phyloP scores from a whole-genome alignment of 2,888 invertebrate genomes.

The Drosophila atroscutellata region DNA sequence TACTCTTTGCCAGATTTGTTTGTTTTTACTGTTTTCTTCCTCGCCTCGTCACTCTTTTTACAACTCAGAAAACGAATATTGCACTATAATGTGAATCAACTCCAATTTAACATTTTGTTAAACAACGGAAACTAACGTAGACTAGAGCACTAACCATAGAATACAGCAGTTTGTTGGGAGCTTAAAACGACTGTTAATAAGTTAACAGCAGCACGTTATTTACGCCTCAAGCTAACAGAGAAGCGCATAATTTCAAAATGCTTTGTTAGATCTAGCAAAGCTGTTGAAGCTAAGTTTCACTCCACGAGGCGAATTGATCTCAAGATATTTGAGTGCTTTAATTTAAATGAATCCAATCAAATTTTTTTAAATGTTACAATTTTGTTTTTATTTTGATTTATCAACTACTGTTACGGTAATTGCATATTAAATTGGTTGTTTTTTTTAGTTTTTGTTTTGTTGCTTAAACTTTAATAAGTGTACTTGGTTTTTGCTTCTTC shows the following conservation, averaged over 20 bases:
- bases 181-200: not conserved
- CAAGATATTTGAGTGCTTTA: not conserved
- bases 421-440: slow-evolving; percentile 80
- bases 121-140: not conserved
- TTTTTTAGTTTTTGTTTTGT: slow-evolving; percentile 48
- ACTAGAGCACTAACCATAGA: not conserved
- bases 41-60: not conserved
- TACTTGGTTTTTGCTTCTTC: slow-evolving; percentile 75
- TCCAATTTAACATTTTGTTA: not conserved
- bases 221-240: not conserved
- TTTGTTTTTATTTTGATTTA: slow-evolving; percentile 76
- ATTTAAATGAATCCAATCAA: slow-evolving; percentile 15
- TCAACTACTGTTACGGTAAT: slow-evolving; percentile 81
- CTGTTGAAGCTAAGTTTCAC: not conserved
- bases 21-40: not conserved
- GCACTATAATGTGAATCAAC: not conserved
- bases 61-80: not conserved
- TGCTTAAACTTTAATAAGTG: slow-evolving; percentile 78
- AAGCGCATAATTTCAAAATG: not conserved
- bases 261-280: not conserved
- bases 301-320: slow-evolving; percentile 1
- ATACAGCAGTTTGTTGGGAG: not conserved
- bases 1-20: not conserved
- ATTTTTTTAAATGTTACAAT: slow-evolving; percentile 67
- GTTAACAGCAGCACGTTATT: not conserved